Evolutionary conservation across 2,113 vertebrate species (phyloP).

Genomic region (Lutjanus erythropterus): DNA sequence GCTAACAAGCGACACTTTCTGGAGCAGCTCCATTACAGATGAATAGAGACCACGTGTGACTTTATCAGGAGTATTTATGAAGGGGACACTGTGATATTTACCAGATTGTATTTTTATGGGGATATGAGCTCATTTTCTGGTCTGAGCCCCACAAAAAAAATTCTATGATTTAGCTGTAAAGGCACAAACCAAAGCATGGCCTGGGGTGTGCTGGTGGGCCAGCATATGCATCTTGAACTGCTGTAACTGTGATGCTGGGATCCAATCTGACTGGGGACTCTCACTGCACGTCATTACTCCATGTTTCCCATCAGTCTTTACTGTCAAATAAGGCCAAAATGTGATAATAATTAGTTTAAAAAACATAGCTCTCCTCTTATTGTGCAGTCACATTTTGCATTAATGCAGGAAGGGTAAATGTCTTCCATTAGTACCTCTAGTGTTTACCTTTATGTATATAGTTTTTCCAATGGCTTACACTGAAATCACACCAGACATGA

Average conservation of each 20-base stretch:
- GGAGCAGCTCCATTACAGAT: slow-evolving; percentile 6
- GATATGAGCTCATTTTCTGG: slow-evolving; percentile 37
- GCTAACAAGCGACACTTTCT: slow-evolving; percentile 36
- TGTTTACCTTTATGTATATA: not conserved
- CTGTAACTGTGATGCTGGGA: not conserved
- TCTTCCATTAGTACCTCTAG: not conserved
- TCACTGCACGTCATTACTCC: not conserved
- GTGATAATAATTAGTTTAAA: not conserved
- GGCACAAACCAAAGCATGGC: not conserved
- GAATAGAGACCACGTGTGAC: slow-evolving; percentile 32
- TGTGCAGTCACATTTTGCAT: no score
- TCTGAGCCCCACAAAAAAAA: not conserved
- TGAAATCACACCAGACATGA: not conserved
- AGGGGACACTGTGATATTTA: not conserved
- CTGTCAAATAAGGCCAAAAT: not conserved
- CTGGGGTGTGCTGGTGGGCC: not conserved
- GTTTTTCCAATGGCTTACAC: not conserved
- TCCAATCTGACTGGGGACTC: not conserved
- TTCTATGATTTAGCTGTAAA: not conserved
- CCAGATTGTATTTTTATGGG: slow-evolving; percentile 24
- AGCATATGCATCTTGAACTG: not conserved
- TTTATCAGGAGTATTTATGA: not conserved
- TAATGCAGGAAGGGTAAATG: not conserved
- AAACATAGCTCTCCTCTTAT: not conserved
- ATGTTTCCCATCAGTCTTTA: not conserved